Evolutionary conservation across 2,797 vertebrate species (phyloP).

Genomic region (Megalops cyprinoides): DNA sequence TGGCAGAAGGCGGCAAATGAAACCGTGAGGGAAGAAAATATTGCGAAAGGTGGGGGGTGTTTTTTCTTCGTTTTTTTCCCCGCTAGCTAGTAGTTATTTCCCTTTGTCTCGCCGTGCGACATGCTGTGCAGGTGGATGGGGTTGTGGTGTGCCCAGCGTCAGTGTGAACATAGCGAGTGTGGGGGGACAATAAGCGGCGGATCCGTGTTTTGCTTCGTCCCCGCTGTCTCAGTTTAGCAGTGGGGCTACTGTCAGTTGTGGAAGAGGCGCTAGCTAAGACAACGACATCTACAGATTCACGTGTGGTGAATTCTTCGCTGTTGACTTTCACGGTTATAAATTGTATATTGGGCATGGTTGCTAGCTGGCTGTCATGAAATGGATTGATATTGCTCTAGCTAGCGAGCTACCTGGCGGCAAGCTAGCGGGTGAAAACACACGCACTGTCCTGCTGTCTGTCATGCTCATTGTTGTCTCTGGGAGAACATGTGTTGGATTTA

Average conservation of each 20-base stretch:
- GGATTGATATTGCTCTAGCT: no score
- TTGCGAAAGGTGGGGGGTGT: conserved; percentile 40
- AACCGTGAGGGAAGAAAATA: conserved; percentile 50
- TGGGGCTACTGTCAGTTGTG: no score
- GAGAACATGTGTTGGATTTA: no score
- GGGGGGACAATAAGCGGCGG: conserved; percentile 12
- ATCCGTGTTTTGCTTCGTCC: conserved; percentile 9
- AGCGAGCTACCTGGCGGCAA: no score
- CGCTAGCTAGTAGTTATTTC: neutral
- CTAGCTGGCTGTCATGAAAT: no score
- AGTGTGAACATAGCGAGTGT: neutral
- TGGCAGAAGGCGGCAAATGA: conserved; percentile 56
- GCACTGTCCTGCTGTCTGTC: no score
- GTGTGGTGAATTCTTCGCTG: no score
- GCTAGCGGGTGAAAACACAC: no score
- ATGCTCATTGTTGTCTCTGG: no score
- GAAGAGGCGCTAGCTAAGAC: neutral
- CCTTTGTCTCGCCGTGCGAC: conserved; percentile 30
- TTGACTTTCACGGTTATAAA: neutral
- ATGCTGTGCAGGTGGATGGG: conserved; percentile 25
- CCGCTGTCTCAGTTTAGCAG: neutral
- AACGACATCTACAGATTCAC: neutral
- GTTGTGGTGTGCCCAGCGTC: neutral
- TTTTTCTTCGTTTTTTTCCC: neutral
- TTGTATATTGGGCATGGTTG: no score